Percentiles rank a stretch among this genome's conserved stretches.
Conservation (phyloP, 2,797 vertebrate species). For the Galaxias olidus region DNA sequence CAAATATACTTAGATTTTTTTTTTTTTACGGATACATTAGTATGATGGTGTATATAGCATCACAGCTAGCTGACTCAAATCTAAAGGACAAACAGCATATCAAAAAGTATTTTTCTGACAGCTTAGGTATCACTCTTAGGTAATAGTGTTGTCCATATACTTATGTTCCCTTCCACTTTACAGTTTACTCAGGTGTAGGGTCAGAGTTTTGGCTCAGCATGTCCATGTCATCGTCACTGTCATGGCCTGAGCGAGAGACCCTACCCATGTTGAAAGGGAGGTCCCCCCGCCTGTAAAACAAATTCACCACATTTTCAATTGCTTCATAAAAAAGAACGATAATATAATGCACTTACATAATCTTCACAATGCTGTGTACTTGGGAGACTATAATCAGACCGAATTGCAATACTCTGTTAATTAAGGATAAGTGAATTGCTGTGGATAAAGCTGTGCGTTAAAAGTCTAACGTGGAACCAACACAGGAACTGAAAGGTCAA, state of each 20-base stretch:
- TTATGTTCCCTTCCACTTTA: background rate
- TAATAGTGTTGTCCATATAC: background rate
- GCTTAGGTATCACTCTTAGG: background rate
- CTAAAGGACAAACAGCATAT: conserved; percentile 25
- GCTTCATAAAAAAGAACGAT: background rate
- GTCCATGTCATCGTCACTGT: conserved; percentile 74
- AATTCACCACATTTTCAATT: too few species aligned
- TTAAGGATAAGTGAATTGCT: too few species aligned
- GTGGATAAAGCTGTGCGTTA: background rate
- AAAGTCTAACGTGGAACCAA: background rate
- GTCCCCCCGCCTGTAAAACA: conserved; percentile 68
- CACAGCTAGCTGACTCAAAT: conserved; percentile 35
- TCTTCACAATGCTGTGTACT: too few species aligned
- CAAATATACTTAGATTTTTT: conserved; percentile 34
- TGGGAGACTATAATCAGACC: too few species aligned
- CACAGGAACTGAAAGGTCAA: background rate
- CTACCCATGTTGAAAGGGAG: conserved; percentile 59
- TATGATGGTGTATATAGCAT: conserved; percentile 12
- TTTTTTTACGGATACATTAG: conserved; percentile 12
- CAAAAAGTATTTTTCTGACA: background rate
- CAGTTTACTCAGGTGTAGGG: conserved; percentile 62
- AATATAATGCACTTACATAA: too few species aligned
- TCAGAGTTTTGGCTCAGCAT: conserved; percentile 47
- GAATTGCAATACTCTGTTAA: too few species aligned
- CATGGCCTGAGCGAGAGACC: conserved; percentile 55